Evolutionary conservation across 2,888 invertebrate species (phyloP).

Genomic region (Himalopsyche kuldschensis): DNA sequence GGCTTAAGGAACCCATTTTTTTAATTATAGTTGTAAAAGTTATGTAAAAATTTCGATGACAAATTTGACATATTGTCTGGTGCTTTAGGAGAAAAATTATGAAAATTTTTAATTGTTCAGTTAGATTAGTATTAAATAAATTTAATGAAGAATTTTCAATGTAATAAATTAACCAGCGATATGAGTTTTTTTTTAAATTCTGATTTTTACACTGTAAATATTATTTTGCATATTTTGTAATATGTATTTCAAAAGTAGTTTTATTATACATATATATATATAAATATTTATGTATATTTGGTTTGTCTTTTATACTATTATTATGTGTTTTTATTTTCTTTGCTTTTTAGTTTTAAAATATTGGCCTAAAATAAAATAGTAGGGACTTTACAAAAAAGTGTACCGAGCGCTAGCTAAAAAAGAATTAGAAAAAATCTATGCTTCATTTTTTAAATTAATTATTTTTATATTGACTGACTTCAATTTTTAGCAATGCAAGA

Average conservation of each 20-base stretch:
- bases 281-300: neutral
- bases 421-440: neutral
- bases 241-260: no score
- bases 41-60: neutral
- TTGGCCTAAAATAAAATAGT: neutral
- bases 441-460: neutral
- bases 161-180: neutral
- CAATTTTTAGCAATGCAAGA: neutral
- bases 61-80: slow-evolving; percentile 21
- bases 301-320: neutral
- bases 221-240: neutral
- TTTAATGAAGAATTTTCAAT: neutral
- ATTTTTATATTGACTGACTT: neutral
- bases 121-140: neutral
- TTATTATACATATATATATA: no score
- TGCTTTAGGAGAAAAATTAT: slow-evolving; percentile 8
- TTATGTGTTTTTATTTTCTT: neutral
- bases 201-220: neutral
- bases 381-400: no score
- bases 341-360: neutral
- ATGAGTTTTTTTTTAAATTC: neutral
- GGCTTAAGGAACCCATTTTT: neutral
- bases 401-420: no score
- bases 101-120: neutral
- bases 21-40: neutral